Percentiles rank a stretch among this genome's conserved stretches.
phyloP scores from a whole-genome alignment of 2,888 invertebrate species.

The Phasia obesa region DNA sequence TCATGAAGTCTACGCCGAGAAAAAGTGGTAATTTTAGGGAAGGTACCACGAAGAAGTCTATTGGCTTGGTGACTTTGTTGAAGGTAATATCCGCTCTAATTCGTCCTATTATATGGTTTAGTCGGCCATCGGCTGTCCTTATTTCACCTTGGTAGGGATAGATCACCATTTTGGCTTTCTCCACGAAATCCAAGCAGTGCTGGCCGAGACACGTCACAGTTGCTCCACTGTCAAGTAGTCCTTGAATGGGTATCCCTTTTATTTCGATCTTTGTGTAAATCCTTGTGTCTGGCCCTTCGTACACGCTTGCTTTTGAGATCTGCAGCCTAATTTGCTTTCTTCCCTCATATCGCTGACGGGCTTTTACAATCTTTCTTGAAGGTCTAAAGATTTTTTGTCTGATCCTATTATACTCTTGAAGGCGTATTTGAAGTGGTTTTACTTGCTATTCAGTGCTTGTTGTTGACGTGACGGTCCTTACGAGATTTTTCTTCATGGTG shows the following conservation, averaged over 20 bases:
- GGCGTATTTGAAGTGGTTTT: too few species aligned
- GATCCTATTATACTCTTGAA: neutral
- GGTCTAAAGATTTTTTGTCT: neutral
- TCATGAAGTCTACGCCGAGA: neutral
- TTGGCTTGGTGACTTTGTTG: neutral
- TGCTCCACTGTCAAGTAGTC: conserved; percentile 13
- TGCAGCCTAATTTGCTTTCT: neutral
- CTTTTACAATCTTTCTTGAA: neutral
- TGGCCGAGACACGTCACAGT: conserved; percentile 4
- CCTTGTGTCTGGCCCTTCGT: neutral
- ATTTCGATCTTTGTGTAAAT: neutral
- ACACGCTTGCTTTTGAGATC: neutral
- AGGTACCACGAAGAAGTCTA: neutral
- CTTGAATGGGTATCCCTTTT: neutral
- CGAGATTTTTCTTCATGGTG: too few species aligned
- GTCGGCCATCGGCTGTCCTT: neutral
- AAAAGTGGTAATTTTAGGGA: neutral
- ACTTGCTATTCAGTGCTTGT: neutral
- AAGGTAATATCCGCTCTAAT: neutral
- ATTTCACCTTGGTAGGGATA: too few species aligned
- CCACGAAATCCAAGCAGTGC: too few species aligned
- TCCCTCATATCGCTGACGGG: neutral
- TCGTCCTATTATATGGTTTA: neutral
- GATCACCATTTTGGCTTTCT: too few species aligned
- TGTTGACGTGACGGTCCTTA: too few species aligned